Conservation (phyloP, 2,113 vertebrate genomes). For the Leptodactylus fuscus region DNA sequence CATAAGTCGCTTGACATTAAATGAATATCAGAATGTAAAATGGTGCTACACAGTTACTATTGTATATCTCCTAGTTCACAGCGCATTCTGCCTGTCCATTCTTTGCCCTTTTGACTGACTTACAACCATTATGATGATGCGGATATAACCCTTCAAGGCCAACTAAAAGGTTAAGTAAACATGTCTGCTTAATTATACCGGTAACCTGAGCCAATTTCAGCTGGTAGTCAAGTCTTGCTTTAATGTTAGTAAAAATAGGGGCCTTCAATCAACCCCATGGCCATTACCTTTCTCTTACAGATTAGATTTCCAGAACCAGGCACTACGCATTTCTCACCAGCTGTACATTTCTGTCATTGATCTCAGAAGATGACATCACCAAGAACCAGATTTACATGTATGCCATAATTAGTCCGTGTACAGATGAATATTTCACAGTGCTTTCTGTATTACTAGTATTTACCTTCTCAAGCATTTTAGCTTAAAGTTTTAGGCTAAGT, state of each 20-base stretch:
- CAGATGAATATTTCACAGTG: not conserved
- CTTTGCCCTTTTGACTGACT: not conserved
- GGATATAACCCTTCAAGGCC: not conserved
- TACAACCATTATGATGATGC: not conserved
- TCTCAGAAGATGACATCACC: not conserved
- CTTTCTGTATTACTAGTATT: not conserved
- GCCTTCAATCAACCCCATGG: not conserved
- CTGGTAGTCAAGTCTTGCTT: not conserved
- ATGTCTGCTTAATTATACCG: not conserved
- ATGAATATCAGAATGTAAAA: no score
- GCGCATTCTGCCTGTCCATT: not conserved
- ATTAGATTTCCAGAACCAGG: not conserved
- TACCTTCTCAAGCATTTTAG: not conserved
- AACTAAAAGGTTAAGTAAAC: constrained; percentile 5
- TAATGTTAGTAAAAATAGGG: not conserved
- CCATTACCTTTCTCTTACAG: not conserved
- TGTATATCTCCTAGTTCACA: not conserved
- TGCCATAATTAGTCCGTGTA: not conserved
- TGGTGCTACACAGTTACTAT: not conserved
- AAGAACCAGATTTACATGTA: not conserved
- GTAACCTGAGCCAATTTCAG: not conserved
- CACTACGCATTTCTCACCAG: not conserved
- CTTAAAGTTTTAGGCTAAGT: constrained; percentile 14
- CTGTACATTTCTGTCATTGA: not conserved
- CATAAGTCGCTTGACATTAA: no score